phyloP scores from a whole-genome alignment of 2,888 invertebrate genomes.

The Unio pictorum region DNA sequence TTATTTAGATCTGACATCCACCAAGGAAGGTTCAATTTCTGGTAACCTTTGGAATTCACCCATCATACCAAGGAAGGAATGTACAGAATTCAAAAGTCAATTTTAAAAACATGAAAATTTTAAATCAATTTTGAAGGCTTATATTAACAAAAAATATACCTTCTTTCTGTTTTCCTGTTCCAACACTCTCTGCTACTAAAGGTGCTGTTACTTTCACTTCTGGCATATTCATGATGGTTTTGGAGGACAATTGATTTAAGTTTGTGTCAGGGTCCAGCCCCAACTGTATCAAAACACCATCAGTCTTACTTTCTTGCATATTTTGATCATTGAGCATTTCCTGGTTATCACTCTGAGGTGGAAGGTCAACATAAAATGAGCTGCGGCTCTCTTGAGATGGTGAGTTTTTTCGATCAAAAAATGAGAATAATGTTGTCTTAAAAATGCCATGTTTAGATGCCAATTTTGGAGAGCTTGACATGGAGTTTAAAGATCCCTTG shows the following conservation, averaged over 20 bases:
- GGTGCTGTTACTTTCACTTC: not conserved
- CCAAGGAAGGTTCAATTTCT: too few species aligned
- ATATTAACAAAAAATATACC: too few species aligned
- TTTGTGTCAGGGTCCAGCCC: constrained; percentile 36
- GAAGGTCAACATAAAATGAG: constrained; percentile 56
- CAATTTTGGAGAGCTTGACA: constrained; percentile 39
- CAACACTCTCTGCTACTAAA: not conserved
- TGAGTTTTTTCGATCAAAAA: constrained; percentile 57
- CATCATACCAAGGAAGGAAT: too few species aligned
- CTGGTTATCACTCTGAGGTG: constrained; percentile 12
- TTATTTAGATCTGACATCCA: too few species aligned
- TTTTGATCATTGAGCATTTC: not conserved
- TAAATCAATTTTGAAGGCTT: too few species aligned
- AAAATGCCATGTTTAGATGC: constrained; percentile 38
- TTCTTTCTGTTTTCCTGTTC: not conserved
- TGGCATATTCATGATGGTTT: constrained; percentile 9
- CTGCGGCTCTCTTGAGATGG: constrained; percentile 49
- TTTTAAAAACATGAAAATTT: too few species aligned
- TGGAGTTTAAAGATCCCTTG: constrained; percentile 38
- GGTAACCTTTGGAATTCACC: too few species aligned
- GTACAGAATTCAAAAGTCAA: too few species aligned
- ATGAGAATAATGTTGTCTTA: constrained; percentile 50
- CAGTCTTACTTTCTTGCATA: not conserved
- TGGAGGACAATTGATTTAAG: constrained; percentile 2
- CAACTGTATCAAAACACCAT: constrained; percentile 36